Percentiles rank a stretch among this genome's conserved stretches.
Conservation (phyloP, 2,888 invertebrate genomes). For the Tanaodytes sp. region DNA sequence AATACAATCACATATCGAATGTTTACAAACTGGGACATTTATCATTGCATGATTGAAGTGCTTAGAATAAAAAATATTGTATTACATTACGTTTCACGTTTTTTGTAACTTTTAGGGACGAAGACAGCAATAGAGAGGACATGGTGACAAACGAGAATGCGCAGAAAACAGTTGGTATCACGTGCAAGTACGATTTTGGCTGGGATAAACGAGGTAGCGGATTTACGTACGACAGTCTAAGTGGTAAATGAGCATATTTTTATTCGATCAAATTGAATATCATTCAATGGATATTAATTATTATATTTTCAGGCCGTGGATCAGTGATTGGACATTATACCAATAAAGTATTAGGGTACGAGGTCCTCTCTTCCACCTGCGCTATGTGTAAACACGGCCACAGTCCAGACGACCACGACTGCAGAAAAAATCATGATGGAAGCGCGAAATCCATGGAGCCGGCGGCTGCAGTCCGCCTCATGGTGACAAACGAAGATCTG, state of each 20-base stretch:
- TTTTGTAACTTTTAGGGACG: too few relatives aligned
- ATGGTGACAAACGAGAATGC: too few relatives aligned
- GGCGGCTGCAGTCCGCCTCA: conserved; percentile 18
- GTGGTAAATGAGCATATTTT: conserved; percentile 15
- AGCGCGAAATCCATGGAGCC: conserved; percentile 52
- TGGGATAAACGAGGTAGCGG: conserved; percentile 33
- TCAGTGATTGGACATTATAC: conserved; percentile 16
- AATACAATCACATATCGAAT: too few relatives aligned
- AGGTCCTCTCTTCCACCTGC: conserved; percentile 11
- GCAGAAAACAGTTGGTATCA: conserved; percentile 17
- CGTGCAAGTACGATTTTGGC: conserved; percentile 21
- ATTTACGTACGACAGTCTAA: conserved; percentile 18
- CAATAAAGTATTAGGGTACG: conserved; percentile 13
- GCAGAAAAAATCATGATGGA: conserved; percentile 26
- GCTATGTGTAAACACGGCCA: conserved; percentile 18
- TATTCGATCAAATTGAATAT: too few relatives aligned
- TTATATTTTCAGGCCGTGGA: conserved; percentile 20
- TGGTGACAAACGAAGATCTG: conserved; percentile 29
- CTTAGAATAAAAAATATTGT: too few relatives aligned
- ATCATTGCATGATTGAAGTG: too few relatives aligned
- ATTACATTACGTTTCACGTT: too few relatives aligned
- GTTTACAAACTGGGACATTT: too few relatives aligned
- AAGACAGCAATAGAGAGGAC: not conserved
- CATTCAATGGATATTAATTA: too few relatives aligned
- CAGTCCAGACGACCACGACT: conserved; percentile 30